These are phyloP conservation scores for Druceiella hillmani DNA, from an alignment of 2,888 invertebrate genomes.

Conservation along the genomic window DNA sequence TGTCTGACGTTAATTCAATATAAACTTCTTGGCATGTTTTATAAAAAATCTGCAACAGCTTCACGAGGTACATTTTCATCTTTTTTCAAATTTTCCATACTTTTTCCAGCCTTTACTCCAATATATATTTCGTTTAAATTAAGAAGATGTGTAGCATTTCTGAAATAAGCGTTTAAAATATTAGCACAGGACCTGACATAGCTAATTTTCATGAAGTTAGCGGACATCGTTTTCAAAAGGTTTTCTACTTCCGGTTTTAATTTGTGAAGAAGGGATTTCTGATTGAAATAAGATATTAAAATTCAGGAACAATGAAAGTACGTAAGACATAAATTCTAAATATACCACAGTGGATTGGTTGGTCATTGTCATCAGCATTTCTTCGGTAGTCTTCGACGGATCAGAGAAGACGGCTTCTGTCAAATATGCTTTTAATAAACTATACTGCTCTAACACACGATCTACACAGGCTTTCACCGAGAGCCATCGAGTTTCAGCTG, in stretches of 20 bases:
- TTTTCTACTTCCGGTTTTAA: constrained; percentile 21
- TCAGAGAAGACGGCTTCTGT: constrained; percentile 24
- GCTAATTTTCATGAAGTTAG: constrained; percentile 13
- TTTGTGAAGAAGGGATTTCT: constrained; percentile 20
- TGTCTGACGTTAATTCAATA: too few relatives aligned
- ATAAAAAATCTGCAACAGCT: too few relatives aligned
- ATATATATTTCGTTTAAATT: constrained; percentile 7
- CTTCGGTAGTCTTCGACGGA: constrained; percentile 21
- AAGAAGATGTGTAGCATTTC: not conserved
- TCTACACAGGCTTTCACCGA: constrained; percentile 30
- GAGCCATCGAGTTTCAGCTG: constrained; percentile 27
- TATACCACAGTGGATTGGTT: constrained; percentile 26
- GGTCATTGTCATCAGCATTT: constrained; percentile 18
- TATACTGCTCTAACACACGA: constrained; percentile 30
- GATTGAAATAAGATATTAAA: constrained; percentile 26
- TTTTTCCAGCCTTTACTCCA: constrained; percentile 4
- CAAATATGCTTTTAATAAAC: constrained; percentile 27
- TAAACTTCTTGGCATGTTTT: too few relatives aligned
- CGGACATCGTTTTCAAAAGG: constrained; percentile 17
- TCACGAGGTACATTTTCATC: too few relatives aligned
- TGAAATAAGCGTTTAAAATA: constrained; percentile 6
- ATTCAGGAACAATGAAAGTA: constrained; percentile 21
- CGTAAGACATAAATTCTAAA: constrained; percentile 26
- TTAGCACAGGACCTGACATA: constrained; percentile 3
- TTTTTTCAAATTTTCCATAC: constrained; percentile 8